Conservation (phyloP, 2,113 vertebrate species). For the Sylvietta virens region DNA sequence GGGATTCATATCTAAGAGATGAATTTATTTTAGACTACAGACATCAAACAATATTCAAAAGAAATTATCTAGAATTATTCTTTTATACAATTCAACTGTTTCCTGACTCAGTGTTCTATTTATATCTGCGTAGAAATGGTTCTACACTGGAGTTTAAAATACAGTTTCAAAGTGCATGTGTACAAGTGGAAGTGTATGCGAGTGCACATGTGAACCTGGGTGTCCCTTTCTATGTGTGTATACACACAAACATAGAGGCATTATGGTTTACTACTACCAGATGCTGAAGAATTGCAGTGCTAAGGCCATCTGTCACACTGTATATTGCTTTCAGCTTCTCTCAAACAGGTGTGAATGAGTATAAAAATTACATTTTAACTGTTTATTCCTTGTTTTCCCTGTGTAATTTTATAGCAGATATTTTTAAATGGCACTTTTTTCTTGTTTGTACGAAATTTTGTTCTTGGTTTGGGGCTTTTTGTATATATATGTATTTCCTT, state of each 20-base stretch:
- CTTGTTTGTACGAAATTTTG: slow-evolving; percentile 30
- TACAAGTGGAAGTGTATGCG: background rate
- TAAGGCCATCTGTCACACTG: background rate
- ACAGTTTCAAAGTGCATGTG: background rate
- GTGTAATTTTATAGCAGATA: slow-evolving; percentile 36
- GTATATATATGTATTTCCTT: background rate
- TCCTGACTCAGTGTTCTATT: background rate
- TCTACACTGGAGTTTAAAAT: slow-evolving; percentile 39
- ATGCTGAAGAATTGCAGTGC: background rate
- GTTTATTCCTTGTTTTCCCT: slow-evolving; percentile 41
- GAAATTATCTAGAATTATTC: background rate
- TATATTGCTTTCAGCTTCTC: background rate
- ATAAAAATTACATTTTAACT: background rate
- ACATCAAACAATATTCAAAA: background rate
- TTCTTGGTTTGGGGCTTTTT: background rate
- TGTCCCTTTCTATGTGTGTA: background rate
- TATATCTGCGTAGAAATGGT: background rate
- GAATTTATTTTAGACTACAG: slow-evolving; percentile 14
- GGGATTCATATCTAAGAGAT: slow-evolving; percentile 9
- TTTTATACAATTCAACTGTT: background rate
- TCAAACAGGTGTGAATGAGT: slow-evolving; percentile 1
- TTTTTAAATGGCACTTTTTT: slow-evolving; percentile 67
- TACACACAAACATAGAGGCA: background rate
- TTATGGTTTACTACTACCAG: background rate
- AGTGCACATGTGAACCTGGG: background rate